A percentile compares a stretch with the other conserved stretches of the same genome.
Conservation (phyloP, 2,888 invertebrate genomes). For the Amiota mariae region DNA sequence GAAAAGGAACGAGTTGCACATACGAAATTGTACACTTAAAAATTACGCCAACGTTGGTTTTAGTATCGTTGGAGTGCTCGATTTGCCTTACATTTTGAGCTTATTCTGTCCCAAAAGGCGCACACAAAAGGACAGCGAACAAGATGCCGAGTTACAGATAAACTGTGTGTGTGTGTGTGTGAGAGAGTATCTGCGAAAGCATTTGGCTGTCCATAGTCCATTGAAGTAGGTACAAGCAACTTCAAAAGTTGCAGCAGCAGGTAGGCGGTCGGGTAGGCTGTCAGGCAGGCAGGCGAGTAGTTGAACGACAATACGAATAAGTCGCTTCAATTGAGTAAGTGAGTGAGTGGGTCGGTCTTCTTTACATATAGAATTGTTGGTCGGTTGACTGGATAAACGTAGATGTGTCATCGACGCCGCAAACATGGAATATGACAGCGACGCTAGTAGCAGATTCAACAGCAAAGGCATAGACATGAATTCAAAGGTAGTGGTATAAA, state of each 20-base stretch:
- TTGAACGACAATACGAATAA: no score
- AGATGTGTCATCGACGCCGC: constrained; percentile 58
- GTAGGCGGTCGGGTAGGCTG: background rate
- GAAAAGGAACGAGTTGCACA: constrained; percentile 33
- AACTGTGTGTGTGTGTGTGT: constrained; percentile 43
- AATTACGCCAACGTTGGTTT: constrained; percentile 54
- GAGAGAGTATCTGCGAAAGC: constrained; percentile 17
- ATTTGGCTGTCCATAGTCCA: background rate
- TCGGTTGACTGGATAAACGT: constrained; percentile 1
- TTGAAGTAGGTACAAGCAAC: background rate
- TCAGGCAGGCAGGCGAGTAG: constrained; percentile 1
- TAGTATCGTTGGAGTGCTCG: constrained; percentile 50
- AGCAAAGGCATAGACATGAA: constrained; percentile 56
- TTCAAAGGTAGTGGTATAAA: constrained; percentile 33
- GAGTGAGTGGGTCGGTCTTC: background rate
- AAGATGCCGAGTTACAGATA: constrained; percentile 67
- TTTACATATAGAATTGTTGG: background rate
- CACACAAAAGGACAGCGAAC: constrained; percentile 64
- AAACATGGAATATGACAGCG: constrained; percentile 66
- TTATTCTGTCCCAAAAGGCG: constrained; percentile 54
- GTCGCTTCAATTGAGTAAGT: no score
- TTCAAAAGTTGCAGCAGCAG: no score
- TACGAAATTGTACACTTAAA: constrained; percentile 62
- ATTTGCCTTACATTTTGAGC: background rate
- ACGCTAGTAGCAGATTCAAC: constrained; percentile 3